Evolutionary conservation across 1,140 invertebrate species (phyloP), one percentile per base, ranked within the genome.

Genomic region (Bradysia coprophila): DNA sequence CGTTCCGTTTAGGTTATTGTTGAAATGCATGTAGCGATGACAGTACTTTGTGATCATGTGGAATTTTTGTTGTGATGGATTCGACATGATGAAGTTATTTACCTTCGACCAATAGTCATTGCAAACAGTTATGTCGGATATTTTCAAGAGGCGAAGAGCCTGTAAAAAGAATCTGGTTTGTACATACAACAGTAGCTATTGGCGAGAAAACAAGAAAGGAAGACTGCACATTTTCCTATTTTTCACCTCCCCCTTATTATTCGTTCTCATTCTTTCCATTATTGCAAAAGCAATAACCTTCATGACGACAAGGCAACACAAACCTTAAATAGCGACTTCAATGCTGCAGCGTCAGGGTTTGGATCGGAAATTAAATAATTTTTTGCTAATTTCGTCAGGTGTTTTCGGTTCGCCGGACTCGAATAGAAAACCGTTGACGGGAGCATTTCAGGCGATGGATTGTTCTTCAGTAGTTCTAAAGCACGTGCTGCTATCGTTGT

Each of bases 1-100:
- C 4, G 59, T 65, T 10, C 61, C 62, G 11, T 60, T 55, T 4
- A 68, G 46, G 44, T 68, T 65, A 9, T 58, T 63, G 44, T 64
- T 65, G 43, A 71, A 71, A 52, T 64, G 59, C 52, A 70, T 63
- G 45, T 72, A 73, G 19, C 59, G 63, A 42, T 65, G 58, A 40
- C 58, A 62, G 21, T 60, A 54, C 2, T 55, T 44, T 45, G 59
- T 44, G 18, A 68, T 52, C 15, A 54, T 44, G 40, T 60, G 42
- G n/a, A 55, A 42, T n/a, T 45, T 42, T 21, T 53, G 46, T 16
- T 52, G 44, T 16, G 50, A 43, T 0, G 23, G 11, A 8, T 42
- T 38, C 5, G 41, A 44, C 4, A 58, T 42, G 21, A 67, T 33
- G 37, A 54, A 44, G 3, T 47, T 38, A 4, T 53, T 40, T 0